phyloP scores from a whole-genome alignment of 2,888 invertebrate genomes.

The Campopleginae sp. region DNA sequence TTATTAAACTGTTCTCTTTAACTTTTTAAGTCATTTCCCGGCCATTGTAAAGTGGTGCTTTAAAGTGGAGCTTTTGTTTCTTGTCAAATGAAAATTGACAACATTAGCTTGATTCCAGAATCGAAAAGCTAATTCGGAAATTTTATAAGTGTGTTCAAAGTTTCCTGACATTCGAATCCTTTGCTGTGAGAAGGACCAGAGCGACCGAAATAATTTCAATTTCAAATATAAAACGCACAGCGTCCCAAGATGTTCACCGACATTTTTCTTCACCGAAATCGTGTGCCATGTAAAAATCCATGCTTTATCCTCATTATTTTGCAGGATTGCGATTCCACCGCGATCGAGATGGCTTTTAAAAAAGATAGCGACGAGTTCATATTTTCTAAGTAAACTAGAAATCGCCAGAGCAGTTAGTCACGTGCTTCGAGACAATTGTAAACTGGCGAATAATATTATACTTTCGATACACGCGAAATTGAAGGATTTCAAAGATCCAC shows the following conservation, averaged over 20 bases:
- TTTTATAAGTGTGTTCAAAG: no score
- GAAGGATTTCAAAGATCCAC: constrained; percentile 76
- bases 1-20: no score
- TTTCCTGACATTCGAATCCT: no score
- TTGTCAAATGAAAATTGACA: no score
- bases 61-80: no score
- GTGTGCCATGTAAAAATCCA: constrained; percentile 70
- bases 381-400: constrained; percentile 82
- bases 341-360: constrained; percentile 82
- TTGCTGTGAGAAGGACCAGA: no score
- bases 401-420: constrained; percentile 82
- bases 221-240: not conserved
- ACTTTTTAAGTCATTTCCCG: no score
- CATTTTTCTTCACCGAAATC: not conserved
- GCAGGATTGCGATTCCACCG: constrained; percentile 72
- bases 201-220: not conserved
- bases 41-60: no score
- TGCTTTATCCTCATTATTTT: not conserved
- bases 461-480: constrained; percentile 78
- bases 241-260: not conserved
- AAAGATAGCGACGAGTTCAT: constrained; percentile 83
- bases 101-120: no score
- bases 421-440: constrained; percentile 79
- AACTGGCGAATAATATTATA: constrained; percentile 78
- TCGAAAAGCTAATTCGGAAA: no score